phyloP scores from a whole-genome alignment of 92 coral and sea anemone genomes.

The Pocillopora grandis region DNA sequence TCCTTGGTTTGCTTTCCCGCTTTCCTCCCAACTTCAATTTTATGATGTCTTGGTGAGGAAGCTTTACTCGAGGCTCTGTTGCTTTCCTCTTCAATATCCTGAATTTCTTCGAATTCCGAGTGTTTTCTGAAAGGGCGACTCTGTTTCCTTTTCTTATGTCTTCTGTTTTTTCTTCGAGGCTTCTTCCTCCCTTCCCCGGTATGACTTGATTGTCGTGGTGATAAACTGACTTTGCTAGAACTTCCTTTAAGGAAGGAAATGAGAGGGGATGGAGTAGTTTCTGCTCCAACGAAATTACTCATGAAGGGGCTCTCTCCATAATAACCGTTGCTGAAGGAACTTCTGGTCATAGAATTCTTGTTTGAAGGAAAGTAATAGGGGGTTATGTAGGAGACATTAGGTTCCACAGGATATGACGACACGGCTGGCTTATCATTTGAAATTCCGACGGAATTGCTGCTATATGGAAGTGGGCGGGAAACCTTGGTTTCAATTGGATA shows the following conservation, averaged over 20 bases:
- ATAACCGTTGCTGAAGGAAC: conserved; percentile 19
- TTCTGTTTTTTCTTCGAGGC: conserved; percentile 18
- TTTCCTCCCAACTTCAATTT: neutral
- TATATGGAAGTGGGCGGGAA: conserved; percentile 13
- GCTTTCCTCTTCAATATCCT: conserved; percentile 10
- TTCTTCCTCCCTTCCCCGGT: conserved; percentile 11
- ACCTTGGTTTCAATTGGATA: neutral
- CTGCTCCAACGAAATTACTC: neutral
- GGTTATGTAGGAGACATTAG: conserved; percentile 14
- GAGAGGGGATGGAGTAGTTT: conserved; percentile 35
- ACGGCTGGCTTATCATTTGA: neutral
- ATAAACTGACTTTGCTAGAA: neutral
- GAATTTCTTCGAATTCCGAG: neutral
- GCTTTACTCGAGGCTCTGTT: neutral
- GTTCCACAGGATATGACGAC: neutral
- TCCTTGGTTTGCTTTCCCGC: neutral
- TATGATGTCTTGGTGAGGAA: conserved; percentile 6
- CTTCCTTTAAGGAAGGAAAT: conserved; percentile 22
- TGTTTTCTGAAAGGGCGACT: neutral
- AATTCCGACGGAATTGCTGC: conserved; percentile 2
- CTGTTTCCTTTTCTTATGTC: neutral
- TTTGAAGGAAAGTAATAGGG: conserved; percentile 4
- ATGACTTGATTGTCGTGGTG: neutral
- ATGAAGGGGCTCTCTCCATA: neutral
- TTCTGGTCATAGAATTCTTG: neutral